Conservation (phyloP, 2,888 invertebrate species). For the Tinea semifulvella region DNA sequence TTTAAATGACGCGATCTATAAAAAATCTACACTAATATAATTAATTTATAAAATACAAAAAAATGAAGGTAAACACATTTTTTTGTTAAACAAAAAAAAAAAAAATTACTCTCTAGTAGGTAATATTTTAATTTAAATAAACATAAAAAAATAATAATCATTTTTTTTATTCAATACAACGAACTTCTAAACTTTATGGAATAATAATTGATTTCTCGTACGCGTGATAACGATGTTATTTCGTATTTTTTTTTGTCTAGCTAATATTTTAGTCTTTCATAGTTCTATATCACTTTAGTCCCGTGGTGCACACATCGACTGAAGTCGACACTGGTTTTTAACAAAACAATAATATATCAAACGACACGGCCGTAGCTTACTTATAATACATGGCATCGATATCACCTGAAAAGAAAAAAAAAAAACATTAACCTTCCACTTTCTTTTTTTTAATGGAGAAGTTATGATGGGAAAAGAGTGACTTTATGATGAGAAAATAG, state of each 20-base stretch:
- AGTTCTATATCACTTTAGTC: constrained; percentile 3
- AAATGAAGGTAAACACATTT: constrained; percentile 50
- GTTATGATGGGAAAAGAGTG: too few species aligned
- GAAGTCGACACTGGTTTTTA: constrained; percentile 38
- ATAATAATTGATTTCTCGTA: constrained; percentile 51
- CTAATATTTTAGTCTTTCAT: constrained; percentile 31
- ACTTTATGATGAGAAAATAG: too few species aligned
- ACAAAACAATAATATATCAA: constrained; percentile 37
- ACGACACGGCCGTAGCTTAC: constrained; percentile 52
- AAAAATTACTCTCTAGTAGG: constrained; percentile 20
- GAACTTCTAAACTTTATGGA: constrained; percentile 58
- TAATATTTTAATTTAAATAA: constrained; percentile 22
- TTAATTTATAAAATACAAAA: constrained; percentile 34
- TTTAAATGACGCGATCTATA: background rate
- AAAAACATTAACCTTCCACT: too few species aligned
- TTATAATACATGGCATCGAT: constrained; percentile 64
- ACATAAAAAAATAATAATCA: constrained; percentile 57
- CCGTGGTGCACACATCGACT: background rate
- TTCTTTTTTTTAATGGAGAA: too few species aligned
- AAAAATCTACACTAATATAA: too few species aligned
- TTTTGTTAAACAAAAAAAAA: constrained; percentile 38
- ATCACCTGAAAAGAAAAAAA: constrained; percentile 42
- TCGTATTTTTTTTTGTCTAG: constrained; percentile 33
- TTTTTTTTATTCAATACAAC: constrained; percentile 60
- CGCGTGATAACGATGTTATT: constrained; percentile 25